Percentiles rank a stretch among this genome's conserved stretches.
These are phyloP conservation scores for Coelopa frigida DNA, from an alignment of 1,140 invertebrate genomes.

Conservation along the genomic window DNA sequence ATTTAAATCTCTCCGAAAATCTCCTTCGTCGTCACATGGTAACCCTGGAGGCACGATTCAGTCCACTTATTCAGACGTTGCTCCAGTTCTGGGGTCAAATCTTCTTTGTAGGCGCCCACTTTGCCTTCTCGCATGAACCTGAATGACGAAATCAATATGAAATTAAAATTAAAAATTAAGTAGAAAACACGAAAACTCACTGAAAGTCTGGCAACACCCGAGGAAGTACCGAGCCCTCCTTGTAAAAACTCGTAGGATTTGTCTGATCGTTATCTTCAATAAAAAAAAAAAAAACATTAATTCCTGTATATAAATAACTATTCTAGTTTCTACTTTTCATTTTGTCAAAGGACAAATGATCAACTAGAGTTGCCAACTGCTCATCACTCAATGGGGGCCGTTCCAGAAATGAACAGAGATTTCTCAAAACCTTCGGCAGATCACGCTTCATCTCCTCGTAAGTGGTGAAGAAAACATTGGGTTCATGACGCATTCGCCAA, in stretches of 20 bases:
- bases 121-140: constrained; percentile 68
- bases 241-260: background rate
- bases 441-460: constrained; percentile 61
- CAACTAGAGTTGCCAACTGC: constrained; percentile 46
- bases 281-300: background rate
- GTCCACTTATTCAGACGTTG: constrained; percentile 57
- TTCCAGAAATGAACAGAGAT: constrained; percentile 51
- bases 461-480: constrained; percentile 52
- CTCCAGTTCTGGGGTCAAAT: constrained; percentile 61
- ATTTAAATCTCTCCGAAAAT: constrained; percentile 12
- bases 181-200: background rate
- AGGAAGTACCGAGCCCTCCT: background rate
- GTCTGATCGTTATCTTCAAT: no score
- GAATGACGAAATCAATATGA: constrained; percentile 17
- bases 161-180: background rate
- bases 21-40: constrained; percentile 2
- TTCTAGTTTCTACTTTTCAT: constrained; percentile 54
- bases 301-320: no score
- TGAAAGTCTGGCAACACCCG: background rate
- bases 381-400: constrained; percentile 45
- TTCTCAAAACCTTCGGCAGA: constrained; percentile 49
- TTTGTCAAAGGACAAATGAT: constrained; percentile 54
- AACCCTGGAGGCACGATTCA: background rate
- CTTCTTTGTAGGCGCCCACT: constrained; percentile 72
- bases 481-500: constrained; percentile 47